A percentile compares a stretch with the other conserved stretches of the same genome.
Evolutionary conservation across 92 coral and sea anemone species (phyloP).

Genomic region (Zoanthus sansibaricus): DNA sequence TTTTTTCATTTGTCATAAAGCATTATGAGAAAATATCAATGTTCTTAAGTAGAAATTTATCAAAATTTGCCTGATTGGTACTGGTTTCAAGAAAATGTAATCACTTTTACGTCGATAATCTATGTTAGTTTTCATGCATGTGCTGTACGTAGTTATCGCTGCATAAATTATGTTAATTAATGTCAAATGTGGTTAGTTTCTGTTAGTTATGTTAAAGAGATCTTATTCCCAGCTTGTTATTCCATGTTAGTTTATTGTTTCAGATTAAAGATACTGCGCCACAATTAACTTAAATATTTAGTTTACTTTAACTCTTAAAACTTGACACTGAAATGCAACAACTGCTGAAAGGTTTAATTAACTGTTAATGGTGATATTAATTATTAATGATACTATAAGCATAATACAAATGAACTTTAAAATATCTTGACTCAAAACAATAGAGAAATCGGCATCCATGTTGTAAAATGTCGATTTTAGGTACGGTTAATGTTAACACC

Average conservation of each 20-base stretch:
- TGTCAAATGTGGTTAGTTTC: background rate
- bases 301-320: background rate
- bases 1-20: background rate
- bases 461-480: too few relatives aligned
- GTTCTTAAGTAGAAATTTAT: background rate
- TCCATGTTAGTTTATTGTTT: background rate
- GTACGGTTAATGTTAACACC: too few relatives aligned
- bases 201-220: background rate
- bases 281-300: background rate
- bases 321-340: too few relatives aligned
- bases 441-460: too few relatives aligned
- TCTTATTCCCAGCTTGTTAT: conserved; percentile 25
- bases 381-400: too few relatives aligned
- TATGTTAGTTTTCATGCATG: background rate
- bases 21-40: background rate
- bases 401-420: too few relatives aligned
- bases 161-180: too few relatives aligned
- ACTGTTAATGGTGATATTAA: too few relatives aligned
- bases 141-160: background rate
- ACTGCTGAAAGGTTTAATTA: too few relatives aligned
- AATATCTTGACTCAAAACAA: too few relatives aligned
- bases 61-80: conserved; percentile 3
- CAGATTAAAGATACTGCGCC: background rate
- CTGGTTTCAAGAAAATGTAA: background rate
- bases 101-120: background rate